These are phyloP conservation scores for Alfaro cultratus DNA, from an alignment of 2,797 vertebrate species.

Conservation along the genomic window DNA sequence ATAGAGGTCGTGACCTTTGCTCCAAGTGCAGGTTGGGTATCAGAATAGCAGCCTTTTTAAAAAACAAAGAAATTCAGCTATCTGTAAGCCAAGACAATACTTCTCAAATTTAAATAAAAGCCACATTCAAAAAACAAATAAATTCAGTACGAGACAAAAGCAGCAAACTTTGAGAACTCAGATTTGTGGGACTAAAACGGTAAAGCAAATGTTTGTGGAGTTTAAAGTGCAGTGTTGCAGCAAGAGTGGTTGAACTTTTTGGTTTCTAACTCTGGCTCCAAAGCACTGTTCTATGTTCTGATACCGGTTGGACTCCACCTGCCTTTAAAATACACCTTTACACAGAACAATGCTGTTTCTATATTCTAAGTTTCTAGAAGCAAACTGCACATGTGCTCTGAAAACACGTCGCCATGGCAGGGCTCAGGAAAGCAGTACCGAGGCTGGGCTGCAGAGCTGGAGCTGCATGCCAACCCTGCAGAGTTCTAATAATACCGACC, in stretches of 20 bases:
- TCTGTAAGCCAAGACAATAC: not conserved
- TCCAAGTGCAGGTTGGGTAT: conserved; percentile 22
- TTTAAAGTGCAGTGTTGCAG: conserved; percentile 59
- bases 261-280: not conserved
- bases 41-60: conserved; percentile 16
- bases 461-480: conserved; percentile 3
- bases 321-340: not conserved
- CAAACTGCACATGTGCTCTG: not conserved
- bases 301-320: not conserved
- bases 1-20: not conserved
- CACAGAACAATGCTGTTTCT: not conserved
- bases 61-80: not conserved
- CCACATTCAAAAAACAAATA: not conserved
- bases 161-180: conserved; percentile 11
- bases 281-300: not conserved
- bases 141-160: not conserved
- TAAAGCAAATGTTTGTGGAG: conserved; percentile 4
- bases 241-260: conserved; percentile 13
- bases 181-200: not conserved
- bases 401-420: not conserved
- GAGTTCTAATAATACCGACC: conserved; percentile 50
- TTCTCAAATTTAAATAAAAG: not conserved
- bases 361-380: not conserved
- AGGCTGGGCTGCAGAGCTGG: conserved; percentile 9
- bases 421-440: not conserved